Evolutionary conservation across 2,797 vertebrate species (phyloP), one percentile per base, ranked within the genome.

Genomic region (Meriones psammophilus): DNA sequence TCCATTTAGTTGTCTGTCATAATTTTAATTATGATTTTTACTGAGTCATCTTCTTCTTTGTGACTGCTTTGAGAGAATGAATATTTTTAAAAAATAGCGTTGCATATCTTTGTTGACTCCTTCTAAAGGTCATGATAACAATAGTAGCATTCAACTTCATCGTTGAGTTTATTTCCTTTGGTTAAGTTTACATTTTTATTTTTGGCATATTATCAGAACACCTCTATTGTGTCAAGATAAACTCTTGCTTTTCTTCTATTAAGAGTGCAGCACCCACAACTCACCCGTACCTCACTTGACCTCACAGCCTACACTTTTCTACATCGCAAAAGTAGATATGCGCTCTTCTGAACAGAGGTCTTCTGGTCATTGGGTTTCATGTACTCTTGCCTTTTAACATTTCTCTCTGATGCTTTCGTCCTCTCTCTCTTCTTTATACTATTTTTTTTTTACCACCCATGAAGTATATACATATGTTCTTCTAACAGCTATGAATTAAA

Each of bases 11-110:
- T 36, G 76, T 5, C 71, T 74, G 26, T 76, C 54, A 85, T 77
- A 78, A 93, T 77, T 56, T 30, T 42, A 89, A 73, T 68, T 12
- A 64, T 94, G 42, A 81, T 73, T 94, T 87, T 77, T 68, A 60
- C 12, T 39, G 33, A 68, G 74, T 73, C 92, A 60, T 88, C 87
- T 88, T 80, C 28, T 71, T 54, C 28, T 71, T 54, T 60, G 10
- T 88, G 46, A 9, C 78, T 94, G 2, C 28, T n/a, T 54, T 60
- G 10, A 84, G 71, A 92, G 87, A 12, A n/a, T 77, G 33, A 80
- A 5, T 78, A 24, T 60, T 64, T 94, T 94, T 71, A 20, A 9
- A 87, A 87, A 39, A 33, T 39, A 58, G 39, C 79, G 58, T 54
- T 4, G 74, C 33, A 81, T 6, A 87, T 71, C 24, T 76, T 24